Conservation (phyloP, 1,140 invertebrate genomes). For the Monomorium pharaonis region DNA sequence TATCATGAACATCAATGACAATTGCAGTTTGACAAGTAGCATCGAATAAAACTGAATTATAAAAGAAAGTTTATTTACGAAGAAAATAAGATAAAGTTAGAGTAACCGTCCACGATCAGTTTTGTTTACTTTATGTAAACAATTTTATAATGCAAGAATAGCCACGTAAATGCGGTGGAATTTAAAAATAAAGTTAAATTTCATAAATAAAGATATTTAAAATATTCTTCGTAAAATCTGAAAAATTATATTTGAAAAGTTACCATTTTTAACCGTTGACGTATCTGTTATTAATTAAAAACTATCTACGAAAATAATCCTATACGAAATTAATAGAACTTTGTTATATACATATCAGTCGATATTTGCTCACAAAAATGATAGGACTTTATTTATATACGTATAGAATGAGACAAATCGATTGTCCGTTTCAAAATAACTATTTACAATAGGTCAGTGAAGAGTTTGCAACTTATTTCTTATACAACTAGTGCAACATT, state of each 20-base stretch:
- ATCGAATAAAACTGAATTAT: background rate
- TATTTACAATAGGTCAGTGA: constrained; percentile 22
- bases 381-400: no score
- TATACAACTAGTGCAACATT: background rate
- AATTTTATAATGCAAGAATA: background rate
- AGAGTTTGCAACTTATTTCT: constrained; percentile 3
- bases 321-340: background rate
- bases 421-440: constrained; percentile 22
- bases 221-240: background rate
- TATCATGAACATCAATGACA: background rate
- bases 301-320: background rate
- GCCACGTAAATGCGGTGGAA: background rate
- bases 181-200: background rate
- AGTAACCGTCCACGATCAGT: background rate
- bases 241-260: background rate
- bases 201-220: background rate
- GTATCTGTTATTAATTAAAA: background rate
- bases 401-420: background rate
- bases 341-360: background rate
- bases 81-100: constrained; percentile 5
- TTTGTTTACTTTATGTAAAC: background rate
- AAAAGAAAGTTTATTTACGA: background rate
- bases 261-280: background rate
- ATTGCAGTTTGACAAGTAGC: background rate
- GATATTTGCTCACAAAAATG: background rate